Conservation (phyloP, 2,113 vertebrate genomes). For the Solea solea region DNA sequence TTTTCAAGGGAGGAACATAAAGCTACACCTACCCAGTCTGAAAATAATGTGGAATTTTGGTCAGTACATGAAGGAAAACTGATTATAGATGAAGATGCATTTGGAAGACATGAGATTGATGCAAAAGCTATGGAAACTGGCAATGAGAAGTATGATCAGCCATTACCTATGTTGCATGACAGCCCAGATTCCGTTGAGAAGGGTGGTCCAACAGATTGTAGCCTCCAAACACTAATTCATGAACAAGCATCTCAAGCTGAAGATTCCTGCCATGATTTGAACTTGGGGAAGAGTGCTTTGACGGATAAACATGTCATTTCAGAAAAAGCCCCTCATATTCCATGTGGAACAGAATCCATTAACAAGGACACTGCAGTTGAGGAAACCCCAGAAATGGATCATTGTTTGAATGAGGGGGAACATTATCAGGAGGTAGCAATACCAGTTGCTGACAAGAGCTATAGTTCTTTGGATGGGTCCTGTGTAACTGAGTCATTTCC, state of each 20-base stretch:
- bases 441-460: constrained; percentile 1
- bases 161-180: constrained; percentile 4
- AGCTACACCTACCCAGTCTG: constrained; percentile 4
- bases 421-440: background rate
- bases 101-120: constrained; percentile 19
- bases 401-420: constrained; percentile 2
- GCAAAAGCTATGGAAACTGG: constrained; percentile 1
- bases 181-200: background rate
- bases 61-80: background rate
- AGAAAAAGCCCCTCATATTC: constrained; percentile 9
- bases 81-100: constrained; percentile 12
- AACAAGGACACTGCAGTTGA: background rate
- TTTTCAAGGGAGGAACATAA: constrained; percentile 8
- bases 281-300: background rate
- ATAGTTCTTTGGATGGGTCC: background rate
- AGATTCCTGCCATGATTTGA: constrained; percentile 3
- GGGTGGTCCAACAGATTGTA: constrained; percentile 1
- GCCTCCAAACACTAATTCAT: background rate
- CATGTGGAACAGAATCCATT: constrained; percentile 2
- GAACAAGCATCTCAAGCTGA: constrained; percentile 11
- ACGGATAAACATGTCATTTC: constrained; percentile 23
- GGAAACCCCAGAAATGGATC: background rate
- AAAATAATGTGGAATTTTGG: constrained; percentile 10
- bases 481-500: background rate
- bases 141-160: constrained; percentile 10